Conservation (phyloP, 2,888 invertebrate genomes). For the Ochropacha duplaris region DNA sequence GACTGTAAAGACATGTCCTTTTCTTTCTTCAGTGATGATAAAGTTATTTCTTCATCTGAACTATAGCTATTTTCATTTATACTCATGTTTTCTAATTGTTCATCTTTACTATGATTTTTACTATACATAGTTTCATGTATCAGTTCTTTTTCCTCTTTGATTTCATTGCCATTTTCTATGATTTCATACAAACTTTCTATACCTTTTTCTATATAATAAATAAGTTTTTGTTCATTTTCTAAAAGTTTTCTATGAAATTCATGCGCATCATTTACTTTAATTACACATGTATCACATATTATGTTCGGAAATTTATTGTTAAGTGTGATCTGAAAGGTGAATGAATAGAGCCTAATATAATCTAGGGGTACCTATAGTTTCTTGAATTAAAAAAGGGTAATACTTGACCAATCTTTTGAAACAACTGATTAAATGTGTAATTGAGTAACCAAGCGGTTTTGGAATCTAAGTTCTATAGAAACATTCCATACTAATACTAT, state of each 20-base stretch:
- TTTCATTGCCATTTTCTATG: conserved; percentile 14
- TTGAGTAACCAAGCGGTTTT: too few relatives aligned
- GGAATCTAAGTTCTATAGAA: too few relatives aligned
- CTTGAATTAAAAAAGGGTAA: too few relatives aligned
- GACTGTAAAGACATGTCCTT: conserved; percentile 5
- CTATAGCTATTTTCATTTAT: neutral
- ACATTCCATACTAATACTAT: too few relatives aligned
- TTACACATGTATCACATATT: conserved; percentile 43
- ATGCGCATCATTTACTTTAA: conserved; percentile 40
- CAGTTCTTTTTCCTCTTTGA: conserved; percentile 18
- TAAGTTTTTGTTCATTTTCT: too few relatives aligned
- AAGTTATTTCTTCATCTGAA: conserved; percentile 1
- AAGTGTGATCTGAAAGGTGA: conserved; percentile 45
- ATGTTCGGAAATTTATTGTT: conserved; percentile 41
- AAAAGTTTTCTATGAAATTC: conserved; percentile 37
- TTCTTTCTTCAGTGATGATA: conserved; percentile 7
- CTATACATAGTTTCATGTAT: conserved; percentile 7
- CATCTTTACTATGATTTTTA: conserved; percentile 5
- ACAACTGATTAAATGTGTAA: too few relatives aligned
- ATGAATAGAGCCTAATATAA: too few relatives aligned
- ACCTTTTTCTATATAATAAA: too few relatives aligned
- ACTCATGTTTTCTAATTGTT: neutral
- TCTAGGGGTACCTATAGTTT: too few relatives aligned
- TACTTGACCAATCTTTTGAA: too few relatives aligned
- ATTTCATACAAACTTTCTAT: conserved; percentile 27